phyloP scores from a whole-genome alignment of 2,888 invertebrate species.

The Apamea anceps region DNA sequence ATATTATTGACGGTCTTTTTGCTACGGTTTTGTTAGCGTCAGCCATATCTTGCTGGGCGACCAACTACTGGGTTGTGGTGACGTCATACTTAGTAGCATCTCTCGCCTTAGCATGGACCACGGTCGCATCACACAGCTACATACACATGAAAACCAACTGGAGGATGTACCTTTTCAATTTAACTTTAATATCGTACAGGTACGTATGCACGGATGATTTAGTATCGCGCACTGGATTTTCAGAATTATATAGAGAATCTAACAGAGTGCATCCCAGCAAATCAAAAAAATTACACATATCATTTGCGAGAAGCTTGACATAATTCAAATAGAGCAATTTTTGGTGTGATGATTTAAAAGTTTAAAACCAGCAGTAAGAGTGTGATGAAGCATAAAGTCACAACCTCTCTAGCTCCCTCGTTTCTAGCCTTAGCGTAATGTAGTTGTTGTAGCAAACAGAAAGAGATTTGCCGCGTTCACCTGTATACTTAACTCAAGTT shows the following conservation, averaged over 20 bases:
- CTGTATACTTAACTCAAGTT: no score
- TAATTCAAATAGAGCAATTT: no score
- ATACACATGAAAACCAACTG: conserved; percentile 94
- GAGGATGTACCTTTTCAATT: conserved; percentile 94
- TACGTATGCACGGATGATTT: conserved; percentile 60
- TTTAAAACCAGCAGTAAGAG: no score
- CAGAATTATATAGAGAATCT: neutral
- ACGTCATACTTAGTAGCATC: conserved; percentile 79
- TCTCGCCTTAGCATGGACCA: conserved; percentile 90
- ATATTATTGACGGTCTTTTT: conserved; percentile 81
- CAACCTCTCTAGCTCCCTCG: no score
- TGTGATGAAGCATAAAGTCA: no score
- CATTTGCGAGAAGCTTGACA: no score
- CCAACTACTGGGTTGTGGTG: conserved; percentile 74
- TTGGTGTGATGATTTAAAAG: no score
- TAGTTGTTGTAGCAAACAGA: no score
- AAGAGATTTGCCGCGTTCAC: no score
- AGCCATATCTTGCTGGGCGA: conserved; percentile 75
- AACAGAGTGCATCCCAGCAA: neutral
- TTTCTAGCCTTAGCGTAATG: no score
- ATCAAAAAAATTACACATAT: neutral
- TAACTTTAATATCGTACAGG: conserved; percentile 92
- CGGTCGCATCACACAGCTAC: conserved; percentile 93
- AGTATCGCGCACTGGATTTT: neutral
- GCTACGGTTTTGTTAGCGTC: conserved; percentile 78